Conservation (phyloP, 2,888 invertebrate species). For the Ctenicera cuprea region DNA sequence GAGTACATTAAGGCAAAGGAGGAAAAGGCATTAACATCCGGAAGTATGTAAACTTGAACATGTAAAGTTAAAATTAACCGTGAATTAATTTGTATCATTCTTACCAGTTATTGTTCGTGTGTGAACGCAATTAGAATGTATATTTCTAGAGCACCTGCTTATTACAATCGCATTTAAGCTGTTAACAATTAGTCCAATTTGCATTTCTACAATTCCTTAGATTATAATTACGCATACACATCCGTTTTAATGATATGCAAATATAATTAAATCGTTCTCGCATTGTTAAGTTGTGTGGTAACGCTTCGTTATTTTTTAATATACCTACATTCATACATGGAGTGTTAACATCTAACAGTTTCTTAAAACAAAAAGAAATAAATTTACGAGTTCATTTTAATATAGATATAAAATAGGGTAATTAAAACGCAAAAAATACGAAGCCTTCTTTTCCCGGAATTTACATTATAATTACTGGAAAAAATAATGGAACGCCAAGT, state of each 20-base stretch:
- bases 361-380: conserved; percentile 32
- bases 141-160: conserved; percentile 53
- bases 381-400: conserved; percentile 48
- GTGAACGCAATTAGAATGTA: conserved; percentile 51
- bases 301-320: conserved; percentile 44
- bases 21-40: conserved; percentile 43
- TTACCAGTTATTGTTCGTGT: conserved; percentile 53
- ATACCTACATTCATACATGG: conserved; percentile 21
- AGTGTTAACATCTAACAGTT: conserved; percentile 50
- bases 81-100: conserved; percentile 61
- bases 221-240: conserved; percentile 55
- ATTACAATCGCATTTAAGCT: conserved; percentile 57
- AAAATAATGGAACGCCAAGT: conserved; percentile 34
- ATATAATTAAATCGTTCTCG: conserved; percentile 59
- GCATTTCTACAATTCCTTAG: conserved; percentile 60
- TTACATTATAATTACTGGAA: conserved; percentile 38
- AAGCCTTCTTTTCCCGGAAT: conserved; percentile 22
- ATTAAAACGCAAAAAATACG: conserved; percentile 36
- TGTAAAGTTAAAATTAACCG: conserved; percentile 50
- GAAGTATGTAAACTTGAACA: conserved; percentile 44
- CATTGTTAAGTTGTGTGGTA: conserved; percentile 45
- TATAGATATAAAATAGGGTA: conserved; percentile 38
- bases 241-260: conserved; percentile 61
- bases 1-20: conserved; percentile 5
- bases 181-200: conserved; percentile 62